A percentile compares a stretch with the other conserved stretches of the same genome.
phyloP scores from a whole-genome alignment of 1,140 invertebrate genomes.

The Solen grandis region DNA sequence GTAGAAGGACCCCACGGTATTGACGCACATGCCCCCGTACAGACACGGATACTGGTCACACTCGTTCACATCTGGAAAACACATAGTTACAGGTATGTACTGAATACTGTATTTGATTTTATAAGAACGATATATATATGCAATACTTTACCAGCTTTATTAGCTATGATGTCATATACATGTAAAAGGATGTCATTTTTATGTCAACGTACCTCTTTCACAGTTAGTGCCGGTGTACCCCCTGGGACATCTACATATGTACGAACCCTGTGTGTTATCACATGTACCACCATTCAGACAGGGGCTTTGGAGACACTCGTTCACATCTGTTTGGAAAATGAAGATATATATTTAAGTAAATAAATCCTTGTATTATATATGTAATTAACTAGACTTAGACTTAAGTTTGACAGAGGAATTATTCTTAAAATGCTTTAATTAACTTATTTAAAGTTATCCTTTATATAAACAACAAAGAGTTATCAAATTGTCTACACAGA shows the following conservation, averaged over 20 bases:
- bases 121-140: background rate
- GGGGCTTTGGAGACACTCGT: slow-evolving; percentile 34
- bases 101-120: background rate
- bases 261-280: slow-evolving; percentile 47
- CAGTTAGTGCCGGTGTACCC: slow-evolving; percentile 23
- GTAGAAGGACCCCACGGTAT: slow-evolving; percentile 5
- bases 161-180: background rate
- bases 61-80: background rate
- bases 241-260: slow-evolving; percentile 61
- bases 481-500: no score
- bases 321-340: slow-evolving; percentile 10
- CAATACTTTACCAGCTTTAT: background rate
- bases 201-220: background rate
- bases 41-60: background rate
- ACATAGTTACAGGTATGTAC: background rate
- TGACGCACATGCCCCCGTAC: background rate
- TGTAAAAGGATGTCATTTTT: background rate
- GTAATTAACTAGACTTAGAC: background rate
- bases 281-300: slow-evolving; percentile 54
- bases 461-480: no score
- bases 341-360: background rate
- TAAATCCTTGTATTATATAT: background rate
- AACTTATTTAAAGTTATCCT: no score
- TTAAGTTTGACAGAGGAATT: background rate
- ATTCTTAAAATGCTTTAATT: background rate